Conservation (phyloP, 2,888 invertebrate genomes). For the Acanthosepion pharaonis region DNA sequence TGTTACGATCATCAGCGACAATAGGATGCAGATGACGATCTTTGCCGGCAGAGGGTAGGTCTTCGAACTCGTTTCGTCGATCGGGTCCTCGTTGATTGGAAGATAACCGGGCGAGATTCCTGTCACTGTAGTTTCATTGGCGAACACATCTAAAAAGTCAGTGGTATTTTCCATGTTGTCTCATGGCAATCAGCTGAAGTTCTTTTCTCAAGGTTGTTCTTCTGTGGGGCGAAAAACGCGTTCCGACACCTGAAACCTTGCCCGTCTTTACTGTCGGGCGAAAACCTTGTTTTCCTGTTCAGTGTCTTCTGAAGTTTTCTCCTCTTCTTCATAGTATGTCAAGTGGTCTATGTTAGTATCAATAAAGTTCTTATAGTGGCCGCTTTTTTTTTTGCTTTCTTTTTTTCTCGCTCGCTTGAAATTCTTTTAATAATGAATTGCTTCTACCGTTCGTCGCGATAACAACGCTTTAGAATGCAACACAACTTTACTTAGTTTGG, state of each 20-base stretch:
- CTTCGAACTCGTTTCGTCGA: slow-evolving; percentile 50
- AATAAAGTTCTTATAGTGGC: no score
- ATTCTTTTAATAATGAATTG: no score
- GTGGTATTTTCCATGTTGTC: slow-evolving; percentile 46
- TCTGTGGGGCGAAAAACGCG: neutral
- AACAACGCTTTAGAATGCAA: no score
- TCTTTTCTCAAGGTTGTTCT: neutral
- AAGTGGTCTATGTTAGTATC: neutral
- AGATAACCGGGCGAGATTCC: slow-evolving; percentile 38
- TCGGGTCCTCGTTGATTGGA: neutral
- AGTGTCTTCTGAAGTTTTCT: neutral
- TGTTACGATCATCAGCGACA: slow-evolving; percentile 90
- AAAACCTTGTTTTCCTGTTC: neutral
- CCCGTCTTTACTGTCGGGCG: neutral
- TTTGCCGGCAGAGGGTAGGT: slow-evolving; percentile 57
- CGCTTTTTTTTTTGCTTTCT: no score
- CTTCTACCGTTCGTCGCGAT: no score
- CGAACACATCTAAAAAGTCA: slow-evolving; percentile 15
- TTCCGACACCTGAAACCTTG: neutral
- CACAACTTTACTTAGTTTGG: no score
- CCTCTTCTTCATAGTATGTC: neutral
- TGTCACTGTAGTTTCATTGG: neutral
- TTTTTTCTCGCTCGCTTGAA: no score
- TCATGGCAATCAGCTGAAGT: neutral
- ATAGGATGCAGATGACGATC: slow-evolving; percentile 60